Evolutionary conservation across 2,888 invertebrate species (phyloP), one percentile per base, ranked within the genome.

Genomic region (Nomada ruficornis): DNA sequence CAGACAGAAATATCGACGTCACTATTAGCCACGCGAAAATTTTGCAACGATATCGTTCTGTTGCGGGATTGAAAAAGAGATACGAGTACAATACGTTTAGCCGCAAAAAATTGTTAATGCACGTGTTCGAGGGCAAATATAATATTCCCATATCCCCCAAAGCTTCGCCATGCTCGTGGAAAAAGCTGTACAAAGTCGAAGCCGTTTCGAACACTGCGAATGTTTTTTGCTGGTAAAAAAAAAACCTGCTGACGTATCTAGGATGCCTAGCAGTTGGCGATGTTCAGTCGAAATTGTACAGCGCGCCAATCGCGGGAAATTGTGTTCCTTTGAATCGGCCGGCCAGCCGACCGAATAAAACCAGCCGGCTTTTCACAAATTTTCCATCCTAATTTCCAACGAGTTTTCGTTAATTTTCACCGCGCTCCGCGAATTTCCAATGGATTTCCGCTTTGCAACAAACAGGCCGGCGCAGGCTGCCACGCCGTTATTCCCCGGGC

Each of bases 351-450:
- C 42, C 55, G 55, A 18, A n/a, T 23, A 42, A 20, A 68, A 26
- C 26, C 26, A 26, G 26, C 26, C 26, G 26, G 13, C 26, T 18
- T 15, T 9, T 20, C 10, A 1, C 20, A 10, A 42, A 55, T 68
- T 23, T 36, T 42, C 65, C 52, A 26, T 65, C 52, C 29, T 65
- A 50, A 47, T 59, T 59, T 9, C 54, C 7, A 26, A 47, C 13
- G 44, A n/a, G 26, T 69, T 57, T 26, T 57, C 69, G 57, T 69
- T 69, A 57, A 69, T 69, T 57, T 57, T 69, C 69, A 36, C 23
- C 54, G n/a, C 36, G 42, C 26, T 68, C 52, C 69, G 9, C n/a
- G 47, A 36, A 29, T 55, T 60, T 20, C 42, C 71, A 26, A 57
- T 23, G 29, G 42, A 26, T 15, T 47, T 20, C 20, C 36, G 10